Base-by-base conservation (phyloP, 2,797 vertebrate species). In the Melanotaenia trifasciata region DNA sequence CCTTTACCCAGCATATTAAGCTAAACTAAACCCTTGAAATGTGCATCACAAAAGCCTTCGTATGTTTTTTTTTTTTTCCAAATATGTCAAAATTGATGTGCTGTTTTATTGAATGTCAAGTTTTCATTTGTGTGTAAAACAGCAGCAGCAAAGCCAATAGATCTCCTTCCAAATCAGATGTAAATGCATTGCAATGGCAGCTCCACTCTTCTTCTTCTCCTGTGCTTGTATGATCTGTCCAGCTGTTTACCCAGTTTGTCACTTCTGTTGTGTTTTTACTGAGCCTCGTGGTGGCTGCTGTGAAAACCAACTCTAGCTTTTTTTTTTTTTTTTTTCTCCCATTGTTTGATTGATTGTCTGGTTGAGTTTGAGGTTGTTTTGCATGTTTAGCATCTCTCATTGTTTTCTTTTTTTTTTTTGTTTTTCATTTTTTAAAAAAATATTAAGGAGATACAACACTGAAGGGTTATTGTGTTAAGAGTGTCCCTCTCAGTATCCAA, bases 11-110 rank as follows among this genome's bases (percentile, higher is more conserved):
- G 94, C 89, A 90, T 89, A 91, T 94, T 95, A 95, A 95, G 94
- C 93, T 95, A 95, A 93, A 85, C 76, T 79, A 93, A 93, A 93
- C 90, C 94, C 93, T 93, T 93, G 82, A 93, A 94, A 94, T 95
- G 94, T 95, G 93, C 92, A 93, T 86, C 28, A 76, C 58, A 84
- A 83, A 80, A 72, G 74, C 79, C 87, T 24, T 59, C 54, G 4
- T 63, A 71, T 58, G 74, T 45, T 78, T 70, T 78, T 77, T 80
- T 70, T 63, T 80, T 72, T 80, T 72, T 70, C 76, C 85, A 85
- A 83, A 79, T 60, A 70, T 78, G 76, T 87, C 76, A 76, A 77
- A 83, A 77, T 82, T 28, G 56, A 67, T 64, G 74, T 90, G 81
- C 83, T 90, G 84, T 84, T 84, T 89, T 87, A 69, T 86, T 88